Evolutionary conservation across 2,113 vertebrate species (phyloP), one percentile per base, ranked within the genome.

Genomic region (Emydura subglobosa): DNA sequence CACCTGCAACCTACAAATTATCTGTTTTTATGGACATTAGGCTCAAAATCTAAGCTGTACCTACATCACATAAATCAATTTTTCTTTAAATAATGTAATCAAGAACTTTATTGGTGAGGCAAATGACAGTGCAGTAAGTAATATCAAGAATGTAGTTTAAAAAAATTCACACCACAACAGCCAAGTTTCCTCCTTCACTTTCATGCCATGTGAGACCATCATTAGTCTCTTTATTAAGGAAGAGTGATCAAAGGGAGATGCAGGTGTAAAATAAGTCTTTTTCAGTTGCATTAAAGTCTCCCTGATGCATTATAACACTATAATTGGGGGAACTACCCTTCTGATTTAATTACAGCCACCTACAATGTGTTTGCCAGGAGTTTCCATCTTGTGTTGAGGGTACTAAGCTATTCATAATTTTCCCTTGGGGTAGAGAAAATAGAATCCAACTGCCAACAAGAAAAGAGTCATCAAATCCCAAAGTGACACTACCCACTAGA

Each of bases 291-390:
- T 27, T 7, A 59, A 13, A 42, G 5, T 59, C 88, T 96, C 88
- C 92, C 88, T 4, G 7, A 24, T 11, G 84, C 57, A 76, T 6
- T 0, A 6, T 8, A 86, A 55, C 34, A n/a, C 22, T 2, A 4
- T 2, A 47, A 79, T 10, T 12, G 0, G 31, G 65, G 29, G 53
- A 95, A 22, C 3, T 2, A 0, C 50, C 22, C 12, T 42, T 50
- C 88, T 84, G 11, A 47, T 89, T 96, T 29, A 83, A 90, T 55
- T 85, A 39, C 31, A 59, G 86, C 81, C 34, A 80, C 50, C 72
- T 85, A 53, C 27, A 78, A 54, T 54, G 13, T 16, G 1, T 54
- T 12, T 55, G 54, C 83, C 91, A 89, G 49, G 49, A 78, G 59
- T 19, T 65, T 31, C 61, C 42, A 74, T 10, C 59, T 42, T 4